These are phyloP conservation scores for Mimumesa dahlbomi DNA, from an alignment of 2,888 invertebrate genomes.

Conservation along the genomic window DNA sequence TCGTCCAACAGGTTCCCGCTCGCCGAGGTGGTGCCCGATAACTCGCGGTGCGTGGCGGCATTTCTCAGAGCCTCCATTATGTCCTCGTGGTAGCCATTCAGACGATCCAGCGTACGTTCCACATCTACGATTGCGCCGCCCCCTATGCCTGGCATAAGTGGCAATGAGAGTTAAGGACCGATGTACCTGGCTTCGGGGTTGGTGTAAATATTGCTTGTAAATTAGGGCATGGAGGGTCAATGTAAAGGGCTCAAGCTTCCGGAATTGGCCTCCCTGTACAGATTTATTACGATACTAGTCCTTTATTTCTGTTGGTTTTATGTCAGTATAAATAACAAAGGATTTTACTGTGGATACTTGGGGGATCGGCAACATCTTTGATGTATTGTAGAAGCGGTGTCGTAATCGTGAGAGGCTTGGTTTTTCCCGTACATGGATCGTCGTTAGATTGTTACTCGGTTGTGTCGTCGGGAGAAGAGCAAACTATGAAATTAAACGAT, in stretches of 20 bases:
- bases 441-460: too few species aligned
- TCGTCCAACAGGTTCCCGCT: slow-evolving; percentile 86
- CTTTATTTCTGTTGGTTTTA: too few species aligned
- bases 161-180: neutral
- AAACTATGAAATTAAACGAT: too few species aligned
- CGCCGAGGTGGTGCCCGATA: slow-evolving; percentile 84
- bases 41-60: slow-evolving; percentile 88
- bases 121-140: slow-evolving; percentile 87
- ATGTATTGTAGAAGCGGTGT: too few species aligned
- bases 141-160: slow-evolving; percentile 77
- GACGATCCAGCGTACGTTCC: slow-evolving; percentile 92
- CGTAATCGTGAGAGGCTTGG: too few species aligned
- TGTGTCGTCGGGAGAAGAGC: too few species aligned
- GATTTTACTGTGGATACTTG: too few species aligned
- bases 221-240: slow-evolving; percentile 28
- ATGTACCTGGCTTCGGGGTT: neutral
- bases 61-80: slow-evolving; percentile 93
- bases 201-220: neutral
- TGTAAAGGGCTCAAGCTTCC: slow-evolving; percentile 21
- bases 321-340: too few species aligned
- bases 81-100: slow-evolving; percentile 96
- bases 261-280: too few species aligned
- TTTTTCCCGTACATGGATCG: too few species aligned
- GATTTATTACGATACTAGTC: too few species aligned
- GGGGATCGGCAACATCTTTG: too few species aligned